Conservation (phyloP, 2,797 vertebrate genomes). For the Aulostomus chinensis region DNA sequence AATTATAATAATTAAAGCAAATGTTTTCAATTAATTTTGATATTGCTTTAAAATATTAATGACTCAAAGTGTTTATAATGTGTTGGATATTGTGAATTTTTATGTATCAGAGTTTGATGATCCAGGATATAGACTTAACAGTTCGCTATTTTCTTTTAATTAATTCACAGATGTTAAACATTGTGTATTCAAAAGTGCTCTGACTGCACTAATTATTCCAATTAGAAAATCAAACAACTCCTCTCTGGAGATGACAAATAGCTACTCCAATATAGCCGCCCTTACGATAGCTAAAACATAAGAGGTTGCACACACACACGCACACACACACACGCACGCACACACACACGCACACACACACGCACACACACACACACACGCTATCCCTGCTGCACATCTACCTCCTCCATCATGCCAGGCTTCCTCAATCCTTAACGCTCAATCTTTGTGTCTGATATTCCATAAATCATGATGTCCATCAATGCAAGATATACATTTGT, state of each 20-base stretch:
- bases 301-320: conserved; percentile 17
- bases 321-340: conserved; percentile 24
- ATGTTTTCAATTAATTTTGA: background rate
- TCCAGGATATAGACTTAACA: too few species aligned
- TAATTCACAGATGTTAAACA: too few species aligned
- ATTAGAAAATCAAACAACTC: conserved; percentile 21
- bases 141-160: too few species aligned
- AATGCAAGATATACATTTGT: conserved; percentile 25
- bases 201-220: conserved; percentile 1
- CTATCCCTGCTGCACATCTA: conserved; percentile 21
- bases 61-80: too few species aligned
- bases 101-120: too few species aligned
- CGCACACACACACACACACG: conserved; percentile 42
- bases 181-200: conserved; percentile 10
- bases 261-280: background rate
- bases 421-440: conserved; percentile 31
- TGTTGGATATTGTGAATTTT: too few species aligned
- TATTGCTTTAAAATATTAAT: too few species aligned
- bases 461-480: conserved; percentile 37
- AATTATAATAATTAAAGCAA: too few species aligned
- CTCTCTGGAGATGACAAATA: conserved; percentile 8
- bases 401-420: conserved; percentile 31
- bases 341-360: conserved; percentile 30
- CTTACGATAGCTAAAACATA: background rate
- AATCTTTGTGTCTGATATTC: conserved; percentile 16